A percentile compares a stretch with the other conserved stretches of the same genome.
phyloP scores from a whole-genome alignment of 1,140 invertebrate species.

The Bombus waltoni region DNA sequence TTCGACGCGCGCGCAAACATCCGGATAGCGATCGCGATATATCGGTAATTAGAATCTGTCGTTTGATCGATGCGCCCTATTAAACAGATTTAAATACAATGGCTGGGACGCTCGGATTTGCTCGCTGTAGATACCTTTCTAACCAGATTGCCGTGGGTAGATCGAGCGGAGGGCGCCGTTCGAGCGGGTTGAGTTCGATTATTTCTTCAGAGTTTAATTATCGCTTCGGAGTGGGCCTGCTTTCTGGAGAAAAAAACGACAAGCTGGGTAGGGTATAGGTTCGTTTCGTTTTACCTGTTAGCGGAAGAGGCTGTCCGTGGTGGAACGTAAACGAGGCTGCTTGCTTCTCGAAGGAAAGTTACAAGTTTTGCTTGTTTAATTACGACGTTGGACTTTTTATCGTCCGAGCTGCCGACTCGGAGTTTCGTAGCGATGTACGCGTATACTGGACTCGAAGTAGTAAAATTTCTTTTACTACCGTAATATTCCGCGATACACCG shows the following conservation, averaged over 20 bases:
- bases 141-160: neutral
- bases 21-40: constrained; percentile 3
- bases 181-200: neutral
- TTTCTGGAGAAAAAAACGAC: neutral
- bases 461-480: too few relatives aligned
- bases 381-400: neutral
- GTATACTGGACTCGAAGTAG: too few relatives aligned
- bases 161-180: neutral
- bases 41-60: constrained; percentile 40
- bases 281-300: neutral
- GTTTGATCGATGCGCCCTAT: constrained; percentile 40
- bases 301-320: too few relatives aligned
- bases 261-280: neutral
- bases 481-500: too few relatives aligned
- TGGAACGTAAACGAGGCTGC: neutral
- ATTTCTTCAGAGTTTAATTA: neutral
- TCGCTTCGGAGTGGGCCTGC: neutral
- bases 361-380: neutral
- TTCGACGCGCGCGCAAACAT: neutral
- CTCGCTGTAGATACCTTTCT: neutral
- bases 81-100: constrained; percentile 45
- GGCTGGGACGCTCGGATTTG: neutral
- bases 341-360: neutral
- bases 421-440: too few relatives aligned
- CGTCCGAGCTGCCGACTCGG: too few relatives aligned